Percentiles rank a stretch among this genome's conserved stretches.
phyloP scores from a whole-genome alignment of 2,113 vertebrate species.

The Monarcha castaneiventris region DNA sequence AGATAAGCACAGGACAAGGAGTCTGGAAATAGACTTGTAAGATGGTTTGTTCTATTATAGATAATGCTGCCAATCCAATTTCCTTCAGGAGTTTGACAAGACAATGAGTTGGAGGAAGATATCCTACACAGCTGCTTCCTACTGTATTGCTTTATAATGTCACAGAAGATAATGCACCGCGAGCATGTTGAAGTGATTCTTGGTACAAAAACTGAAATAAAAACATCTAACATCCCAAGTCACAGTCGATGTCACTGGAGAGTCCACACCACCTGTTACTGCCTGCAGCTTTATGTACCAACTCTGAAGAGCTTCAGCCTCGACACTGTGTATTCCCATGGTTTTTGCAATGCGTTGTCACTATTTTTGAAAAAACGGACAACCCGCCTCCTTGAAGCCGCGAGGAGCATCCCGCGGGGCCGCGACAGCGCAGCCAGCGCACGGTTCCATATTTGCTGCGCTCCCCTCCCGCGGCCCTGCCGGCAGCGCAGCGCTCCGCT shows the following conservation, averaged over 20 bases:
- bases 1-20: background rate
- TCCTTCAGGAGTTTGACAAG: background rate
- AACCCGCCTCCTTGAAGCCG: background rate
- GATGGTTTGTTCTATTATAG: background rate
- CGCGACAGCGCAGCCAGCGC: fast-evolving
- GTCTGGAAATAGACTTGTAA: conserved; percentile 6
- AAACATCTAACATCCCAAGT: background rate
- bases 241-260: background rate
- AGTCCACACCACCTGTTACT: conserved; percentile 32
- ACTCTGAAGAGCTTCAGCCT: background rate
- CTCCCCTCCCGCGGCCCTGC: fast-evolving
- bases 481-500: background rate
- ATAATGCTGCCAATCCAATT: conserved; percentile 36
- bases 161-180: fast-evolving
- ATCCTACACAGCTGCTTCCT: background rate
- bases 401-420: background rate
- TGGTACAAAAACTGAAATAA: background rate
- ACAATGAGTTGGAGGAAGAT: background rate
- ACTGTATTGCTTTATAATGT: background rate
- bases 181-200: background rate
- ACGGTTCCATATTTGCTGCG: fast-evolving
- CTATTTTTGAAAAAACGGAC: fast-evolving
- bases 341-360: fast-evolving
- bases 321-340: fast-evolving
- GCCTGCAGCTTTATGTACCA: background rate